Evolutionary conservation across 53 echinoderm and acorn worm species (phyloP).

Genomic region (Glandiceps talaboti): DNA sequence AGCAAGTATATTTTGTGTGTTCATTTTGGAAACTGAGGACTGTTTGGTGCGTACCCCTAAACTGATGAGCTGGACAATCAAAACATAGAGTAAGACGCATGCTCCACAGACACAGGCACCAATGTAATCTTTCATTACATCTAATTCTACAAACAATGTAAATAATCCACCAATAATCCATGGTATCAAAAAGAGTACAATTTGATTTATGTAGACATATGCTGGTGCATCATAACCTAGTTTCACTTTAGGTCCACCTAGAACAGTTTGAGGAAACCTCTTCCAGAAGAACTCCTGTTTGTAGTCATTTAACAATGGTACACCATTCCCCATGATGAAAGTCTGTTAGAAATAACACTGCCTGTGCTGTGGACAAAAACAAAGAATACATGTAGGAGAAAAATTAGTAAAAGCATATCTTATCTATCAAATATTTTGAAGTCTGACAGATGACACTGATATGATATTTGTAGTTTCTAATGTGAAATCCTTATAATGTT

Average conservation of each 20-base stretch:
- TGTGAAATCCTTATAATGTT: too few relatives aligned
- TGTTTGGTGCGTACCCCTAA: constrained; percentile 34
- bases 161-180: constrained; percentile 65
- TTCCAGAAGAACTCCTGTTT: constrained; percentile 82
- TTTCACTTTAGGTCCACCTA: constrained; percentile 68
- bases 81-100: constrained; percentile 39
- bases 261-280: constrained; percentile 64
- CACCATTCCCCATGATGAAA: constrained; percentile 13
- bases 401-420: too few relatives aligned
- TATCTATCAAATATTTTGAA: too few relatives aligned
- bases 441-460: too few relatives aligned
- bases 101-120: constrained; percentile 30
- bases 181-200: constrained; percentile 56
- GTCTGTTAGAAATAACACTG: too few relatives aligned
- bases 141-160: constrained; percentile 47
- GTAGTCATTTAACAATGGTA: constrained; percentile 81
- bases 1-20: constrained; percentile 33
- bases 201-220: constrained; percentile 69
- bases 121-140: constrained; percentile 11
- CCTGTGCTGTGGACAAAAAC: too few relatives aligned
- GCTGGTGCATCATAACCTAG: constrained; percentile 55
- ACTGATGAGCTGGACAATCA: constrained; percentile 47
- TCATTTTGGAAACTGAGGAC: constrained; percentile 7
- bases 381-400: too few relatives aligned
- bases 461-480: too few relatives aligned